These are phyloP conservation scores for Mionectes olivaceus DNA, from an alignment of 2,797 vertebrate genomes.

Conservation along the genomic window DNA sequence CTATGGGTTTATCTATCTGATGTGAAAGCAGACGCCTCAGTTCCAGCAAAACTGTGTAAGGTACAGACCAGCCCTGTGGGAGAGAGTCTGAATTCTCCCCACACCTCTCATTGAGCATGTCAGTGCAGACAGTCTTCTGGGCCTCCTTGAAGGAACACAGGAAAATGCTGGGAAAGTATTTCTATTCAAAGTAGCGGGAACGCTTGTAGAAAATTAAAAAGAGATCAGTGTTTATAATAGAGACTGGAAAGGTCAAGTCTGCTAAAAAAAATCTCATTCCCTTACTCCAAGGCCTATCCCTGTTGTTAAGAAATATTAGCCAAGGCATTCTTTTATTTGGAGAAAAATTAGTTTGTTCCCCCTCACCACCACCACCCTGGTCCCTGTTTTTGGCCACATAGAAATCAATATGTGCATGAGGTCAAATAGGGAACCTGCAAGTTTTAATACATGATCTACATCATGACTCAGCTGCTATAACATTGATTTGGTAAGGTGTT, in stretches of 20 bases:
- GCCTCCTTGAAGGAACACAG: not conserved
- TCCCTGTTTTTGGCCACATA: not conserved
- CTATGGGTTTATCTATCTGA: not conserved
- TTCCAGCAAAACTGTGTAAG: not conserved
- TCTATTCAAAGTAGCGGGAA: not conserved
- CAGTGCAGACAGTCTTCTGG: not conserved
- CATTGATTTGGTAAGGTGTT: not conserved
- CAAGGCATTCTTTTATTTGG: not conserved
- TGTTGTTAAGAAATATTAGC: not conserved
- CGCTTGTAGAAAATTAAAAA: not conserved
- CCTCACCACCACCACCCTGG: no score
- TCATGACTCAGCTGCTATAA: not conserved
- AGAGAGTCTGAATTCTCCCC: not conserved
- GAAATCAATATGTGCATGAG: not conserved
- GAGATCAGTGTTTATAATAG: not conserved
- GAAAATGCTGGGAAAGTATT: not conserved
- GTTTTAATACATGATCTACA: not conserved
- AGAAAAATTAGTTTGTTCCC: not conserved
- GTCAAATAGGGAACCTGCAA: not conserved
- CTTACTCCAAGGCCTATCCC: not conserved
- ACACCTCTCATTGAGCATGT: not conserved
- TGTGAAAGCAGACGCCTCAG: not conserved
- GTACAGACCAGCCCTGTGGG: not conserved
- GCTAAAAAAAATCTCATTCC: not conserved
- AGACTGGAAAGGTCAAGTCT: not conserved